A percentile compares a stretch with the other conserved stretches of the same genome.
phyloP scores from a whole-genome alignment of 2,113 vertebrate species.

The Lipotes vexillifer region DNA sequence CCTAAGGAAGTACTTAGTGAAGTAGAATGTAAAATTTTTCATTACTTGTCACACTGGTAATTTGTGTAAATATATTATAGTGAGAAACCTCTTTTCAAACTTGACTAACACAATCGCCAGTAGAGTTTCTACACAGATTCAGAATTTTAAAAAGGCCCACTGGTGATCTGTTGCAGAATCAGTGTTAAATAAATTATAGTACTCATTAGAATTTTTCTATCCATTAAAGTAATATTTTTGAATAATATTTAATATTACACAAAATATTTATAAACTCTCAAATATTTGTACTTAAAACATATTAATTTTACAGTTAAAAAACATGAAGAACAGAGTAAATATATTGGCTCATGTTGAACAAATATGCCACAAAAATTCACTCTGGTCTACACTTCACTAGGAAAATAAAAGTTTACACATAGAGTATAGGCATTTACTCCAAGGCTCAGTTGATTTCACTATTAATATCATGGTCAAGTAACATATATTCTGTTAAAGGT shows the following conservation, averaged over 20 bases:
- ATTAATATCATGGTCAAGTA: background rate
- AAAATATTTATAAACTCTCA: background rate
- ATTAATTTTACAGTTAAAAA: background rate
- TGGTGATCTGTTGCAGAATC: background rate
- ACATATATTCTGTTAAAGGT: background rate
- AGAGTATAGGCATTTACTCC: background rate
- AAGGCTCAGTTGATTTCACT: background rate
- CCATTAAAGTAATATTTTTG: background rate
- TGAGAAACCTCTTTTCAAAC: background rate
- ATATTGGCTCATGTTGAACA: background rate
- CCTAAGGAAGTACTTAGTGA: background rate
- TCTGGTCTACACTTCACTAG: background rate
- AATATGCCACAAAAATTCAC: background rate
- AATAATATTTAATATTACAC: background rate
- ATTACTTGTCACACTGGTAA: background rate
- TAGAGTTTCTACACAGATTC: background rate
- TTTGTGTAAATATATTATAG: background rate
- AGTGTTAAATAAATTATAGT: background rate
- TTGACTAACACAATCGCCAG: too few species aligned
- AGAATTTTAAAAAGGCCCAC: background rate
- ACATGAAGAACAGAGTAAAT: background rate
- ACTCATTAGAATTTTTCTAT: background rate
- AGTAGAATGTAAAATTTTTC: background rate
- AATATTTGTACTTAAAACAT: background rate
- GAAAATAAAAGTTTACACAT: background rate